Conservation (phyloP, 2,888 invertebrate species). For the Fragum fragum region DNA sequence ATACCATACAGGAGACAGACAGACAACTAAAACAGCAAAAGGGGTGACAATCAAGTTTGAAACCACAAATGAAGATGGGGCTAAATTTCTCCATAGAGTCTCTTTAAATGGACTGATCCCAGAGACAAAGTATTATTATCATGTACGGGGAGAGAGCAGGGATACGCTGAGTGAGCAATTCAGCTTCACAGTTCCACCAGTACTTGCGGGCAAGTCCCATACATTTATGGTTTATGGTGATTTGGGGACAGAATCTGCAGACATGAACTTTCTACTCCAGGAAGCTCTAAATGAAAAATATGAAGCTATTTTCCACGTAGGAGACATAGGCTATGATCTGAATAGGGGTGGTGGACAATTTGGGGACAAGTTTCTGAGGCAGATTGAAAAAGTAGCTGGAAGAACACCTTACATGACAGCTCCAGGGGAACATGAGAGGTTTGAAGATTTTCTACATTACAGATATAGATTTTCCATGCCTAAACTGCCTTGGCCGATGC, state of each 20-base stretch:
- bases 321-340: conserved; percentile 85
- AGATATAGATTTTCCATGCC: conserved; percentile 82
- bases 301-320: conserved; percentile 81
- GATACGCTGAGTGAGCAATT: conserved; percentile 76
- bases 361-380: conserved; percentile 82
- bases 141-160: conserved; percentile 64
- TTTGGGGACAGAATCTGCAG: conserved; percentile 77
- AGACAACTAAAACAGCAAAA: conserved; percentile 49
- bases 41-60: conserved; percentile 69
- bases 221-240: conserved; percentile 84
- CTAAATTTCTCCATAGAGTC: conserved; percentile 76
- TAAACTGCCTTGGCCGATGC: conserved; percentile 81
- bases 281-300: conserved; percentile 76
- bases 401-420: conserved; percentile 83
- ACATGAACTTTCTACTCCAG: conserved; percentile 75
- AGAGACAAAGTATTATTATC: conserved; percentile 75
- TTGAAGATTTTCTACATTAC: conserved; percentile 74
- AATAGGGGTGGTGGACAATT: conserved; percentile 77
- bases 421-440: conserved; percentile 81
- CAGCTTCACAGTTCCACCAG: conserved; percentile 80
- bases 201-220: conserved; percentile 73
- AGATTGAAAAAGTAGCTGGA: conserved; percentile 81
- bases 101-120: conserved; percentile 68
- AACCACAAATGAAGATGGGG: conserved; percentile 71
- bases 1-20: conserved; percentile 67